phyloP scores from a whole-genome alignment of 2,113 vertebrate genomes.

The Dryoscopus gambensis region DNA sequence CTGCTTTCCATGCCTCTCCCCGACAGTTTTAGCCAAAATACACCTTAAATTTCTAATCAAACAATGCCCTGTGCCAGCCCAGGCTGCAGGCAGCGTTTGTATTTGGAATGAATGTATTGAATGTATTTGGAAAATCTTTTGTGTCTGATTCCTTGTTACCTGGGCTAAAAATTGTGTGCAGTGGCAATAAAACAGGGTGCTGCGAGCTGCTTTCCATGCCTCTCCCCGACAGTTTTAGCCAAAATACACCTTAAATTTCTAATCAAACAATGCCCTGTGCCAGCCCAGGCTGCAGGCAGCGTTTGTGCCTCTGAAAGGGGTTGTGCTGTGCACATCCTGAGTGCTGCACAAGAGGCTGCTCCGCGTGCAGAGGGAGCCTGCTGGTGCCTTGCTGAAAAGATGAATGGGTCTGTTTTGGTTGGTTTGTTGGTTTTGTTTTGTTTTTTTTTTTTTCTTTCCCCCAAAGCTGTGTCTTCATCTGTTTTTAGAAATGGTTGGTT shows the following conservation, averaged over 20 bases:
- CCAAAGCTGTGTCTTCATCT: neutral
- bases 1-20: neutral
- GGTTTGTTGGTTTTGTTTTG: too few species aligned
- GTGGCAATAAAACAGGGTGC: accelerated
- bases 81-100: neutral
- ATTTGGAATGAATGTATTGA: too few species aligned
- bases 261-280: too few species aligned
- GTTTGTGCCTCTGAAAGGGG: neutral
- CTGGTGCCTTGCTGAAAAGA: neutral
- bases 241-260: neutral
- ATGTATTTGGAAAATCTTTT: neutral
- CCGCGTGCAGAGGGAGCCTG: neutral
- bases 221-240: neutral
- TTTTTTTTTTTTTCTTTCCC: accelerated
- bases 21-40: neutral
- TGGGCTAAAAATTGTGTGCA: neutral
- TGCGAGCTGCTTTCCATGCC: neutral
- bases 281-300: neutral
- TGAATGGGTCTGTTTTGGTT: neutral
- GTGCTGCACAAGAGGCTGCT: neutral
- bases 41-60: neutral
- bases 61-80: neutral
- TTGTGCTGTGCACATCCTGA: neutral
- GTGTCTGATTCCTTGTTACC: neutral
- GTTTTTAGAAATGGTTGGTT: constrained; percentile 1